Evolutionary conservation across 2,888 invertebrate genomes (phyloP).

Genomic region (Petrolisthes manimaculis): DNA sequence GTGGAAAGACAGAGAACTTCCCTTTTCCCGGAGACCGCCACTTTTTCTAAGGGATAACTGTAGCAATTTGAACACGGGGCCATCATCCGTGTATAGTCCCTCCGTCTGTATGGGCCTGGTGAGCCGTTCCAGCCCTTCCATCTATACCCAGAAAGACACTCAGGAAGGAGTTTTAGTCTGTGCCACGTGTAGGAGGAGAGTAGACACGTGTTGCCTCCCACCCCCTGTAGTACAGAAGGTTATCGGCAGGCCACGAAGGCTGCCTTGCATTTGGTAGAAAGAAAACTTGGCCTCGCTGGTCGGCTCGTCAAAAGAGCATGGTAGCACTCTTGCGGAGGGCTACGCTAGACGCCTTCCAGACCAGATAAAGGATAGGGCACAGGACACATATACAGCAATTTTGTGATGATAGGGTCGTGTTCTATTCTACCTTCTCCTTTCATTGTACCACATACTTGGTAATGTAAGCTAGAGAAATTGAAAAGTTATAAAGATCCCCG

Average conservation of each 20-base stretch:
- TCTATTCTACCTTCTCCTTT: neutral
- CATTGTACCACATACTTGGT: neutral
- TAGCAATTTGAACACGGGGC: neutral
- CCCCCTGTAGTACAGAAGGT: too few relatives aligned
- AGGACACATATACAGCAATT: neutral
- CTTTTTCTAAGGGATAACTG: neutral
- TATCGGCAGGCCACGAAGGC: slow-evolving; percentile 15
- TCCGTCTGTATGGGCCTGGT: too few relatives aligned
- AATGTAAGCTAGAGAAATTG: slow-evolving; percentile 31
- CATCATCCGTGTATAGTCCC: too few relatives aligned
- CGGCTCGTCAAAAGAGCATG: slow-evolving; percentile 41
- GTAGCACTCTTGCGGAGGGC: slow-evolving; percentile 32
- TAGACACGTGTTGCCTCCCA: neutral
- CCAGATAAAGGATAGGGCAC: neutral
- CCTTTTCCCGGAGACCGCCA: neutral
- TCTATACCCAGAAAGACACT: too few relatives aligned
- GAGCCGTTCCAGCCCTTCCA: too few relatives aligned
- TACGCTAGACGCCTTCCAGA: slow-evolving; percentile 26
- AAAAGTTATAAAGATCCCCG: slow-evolving; percentile 32
- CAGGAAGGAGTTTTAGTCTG: too few relatives aligned
- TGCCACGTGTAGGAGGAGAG: slow-evolving; percentile 1
- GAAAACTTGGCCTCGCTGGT: slow-evolving; percentile 36
- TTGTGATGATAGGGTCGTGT: neutral
- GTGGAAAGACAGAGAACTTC: neutral
- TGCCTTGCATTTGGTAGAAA: slow-evolving; percentile 1